phyloP scores from a whole-genome alignment of 2,797 vertebrate genomes.

The Uromys caudimaculatus region DNA sequence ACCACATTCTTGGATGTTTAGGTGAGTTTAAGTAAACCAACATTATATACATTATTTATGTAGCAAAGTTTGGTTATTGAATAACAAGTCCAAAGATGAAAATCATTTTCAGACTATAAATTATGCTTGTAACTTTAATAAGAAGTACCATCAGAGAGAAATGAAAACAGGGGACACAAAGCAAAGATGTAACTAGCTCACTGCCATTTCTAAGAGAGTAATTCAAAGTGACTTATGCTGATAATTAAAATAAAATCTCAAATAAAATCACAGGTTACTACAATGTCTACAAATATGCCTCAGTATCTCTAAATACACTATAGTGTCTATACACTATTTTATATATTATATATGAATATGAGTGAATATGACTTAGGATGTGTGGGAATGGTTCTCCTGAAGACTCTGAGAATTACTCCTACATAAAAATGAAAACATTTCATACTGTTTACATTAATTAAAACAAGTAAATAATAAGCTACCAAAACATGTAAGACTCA shows the following conservation, averaged over 20 bases:
- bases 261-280: neutral
- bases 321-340: too few species aligned
- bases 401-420: neutral
- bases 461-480: conserved; percentile 35
- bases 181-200: conserved; percentile 1
- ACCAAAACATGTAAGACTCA: neutral
- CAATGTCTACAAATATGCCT: neutral
- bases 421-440: conserved; percentile 30
- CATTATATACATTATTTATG: neutral
- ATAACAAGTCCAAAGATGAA: neutral
- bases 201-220: neutral
- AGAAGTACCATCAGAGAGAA: neutral
- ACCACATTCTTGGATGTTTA: neutral
- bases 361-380: too few species aligned
- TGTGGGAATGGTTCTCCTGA: too few species aligned
- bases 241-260: neutral
- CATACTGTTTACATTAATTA: conserved; percentile 26
- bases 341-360: too few species aligned
- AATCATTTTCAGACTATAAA: conserved; percentile 35
- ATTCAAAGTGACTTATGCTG: neutral
- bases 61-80: neutral
- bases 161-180: neutral
- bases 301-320: neutral
- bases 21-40: neutral
- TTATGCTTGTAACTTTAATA: neutral